Conservation (phyloP, 2,113 vertebrate species). For the Zosterops hypoxanthus region DNA sequence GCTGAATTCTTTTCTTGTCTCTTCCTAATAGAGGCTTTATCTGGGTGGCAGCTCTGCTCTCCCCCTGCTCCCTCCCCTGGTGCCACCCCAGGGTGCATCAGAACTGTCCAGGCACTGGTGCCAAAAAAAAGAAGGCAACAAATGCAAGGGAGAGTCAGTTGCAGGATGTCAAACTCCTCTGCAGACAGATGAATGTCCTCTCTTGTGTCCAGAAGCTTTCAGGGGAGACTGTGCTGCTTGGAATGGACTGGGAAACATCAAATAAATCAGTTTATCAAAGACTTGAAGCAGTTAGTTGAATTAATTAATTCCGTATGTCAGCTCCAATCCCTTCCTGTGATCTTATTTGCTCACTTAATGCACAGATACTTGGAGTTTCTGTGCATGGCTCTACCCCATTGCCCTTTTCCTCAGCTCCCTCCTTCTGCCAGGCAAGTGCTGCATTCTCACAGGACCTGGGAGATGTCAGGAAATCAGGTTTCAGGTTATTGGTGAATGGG, state of each 20-base stretch:
- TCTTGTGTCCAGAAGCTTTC: neutral
- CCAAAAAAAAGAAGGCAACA: neutral
- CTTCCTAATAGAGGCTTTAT: neutral
- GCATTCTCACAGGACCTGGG: neutral
- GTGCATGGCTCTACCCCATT: neutral
- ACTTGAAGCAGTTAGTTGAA: neutral
- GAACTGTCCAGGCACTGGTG: neutral
- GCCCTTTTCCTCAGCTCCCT: neutral
- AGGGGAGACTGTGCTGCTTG: neutral
- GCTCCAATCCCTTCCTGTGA: neutral
- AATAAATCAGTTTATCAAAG: neutral
- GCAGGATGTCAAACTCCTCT: neutral
- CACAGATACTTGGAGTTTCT: neutral
- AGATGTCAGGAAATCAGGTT: neutral
- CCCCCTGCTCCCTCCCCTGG: neutral
- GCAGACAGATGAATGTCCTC: neutral
- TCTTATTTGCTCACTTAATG: neutral
- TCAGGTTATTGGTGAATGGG: neutral
- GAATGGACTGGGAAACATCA: neutral
- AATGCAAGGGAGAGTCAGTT: neutral
- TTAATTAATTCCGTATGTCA: neutral
- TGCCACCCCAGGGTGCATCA: neutral
- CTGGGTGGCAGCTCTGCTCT: accelerated
- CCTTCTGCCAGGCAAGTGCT: neutral
- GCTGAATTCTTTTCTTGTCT: neutral